Base-by-base conservation (phyloP, 2,888 invertebrate species). In the Lycaena phlaeas region DNA sequence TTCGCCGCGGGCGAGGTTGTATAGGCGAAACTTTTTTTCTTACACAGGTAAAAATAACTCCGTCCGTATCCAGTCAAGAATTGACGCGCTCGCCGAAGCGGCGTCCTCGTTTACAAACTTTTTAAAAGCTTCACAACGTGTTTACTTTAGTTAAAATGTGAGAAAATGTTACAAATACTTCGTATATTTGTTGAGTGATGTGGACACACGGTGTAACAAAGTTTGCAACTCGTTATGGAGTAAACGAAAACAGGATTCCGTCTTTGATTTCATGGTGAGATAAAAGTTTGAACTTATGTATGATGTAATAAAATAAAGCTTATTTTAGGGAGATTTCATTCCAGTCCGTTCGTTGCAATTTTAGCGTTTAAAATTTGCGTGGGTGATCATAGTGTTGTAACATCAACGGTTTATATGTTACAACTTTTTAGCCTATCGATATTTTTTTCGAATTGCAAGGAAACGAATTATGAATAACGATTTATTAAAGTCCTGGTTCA, bases 11-110 rank as follows among this genome's bases (percentile, higher is more conserved):
- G 36, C 39, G 64, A 61, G 64, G 56, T 53, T 61, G 56, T 59
- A 51, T 50, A 53, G 49, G 52, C 56, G 54, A 53, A 64, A 64
- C 63, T 62, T 75, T 77, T 81, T 78, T 76, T 71, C 69, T 63
- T 61, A 61, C 65, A 59, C 82, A 84, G 82, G 82, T 81, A 84
- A 81, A 82, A 56, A 53, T 53, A 53, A 51, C 58, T 59, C 53
- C 56, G 51, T 66, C 60, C 59, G 52, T 45, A 60, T 52, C 60
- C 74, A 82, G 81, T 82, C 62, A 64, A 70, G 72, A 70, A 59
- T 67, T 63, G 69, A 62, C 69, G 73, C 70, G 59, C 34, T 31
- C 49, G 56, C 47, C 45, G 48, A 46, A 42, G 54, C 61, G 54
- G 63, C 69, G 46, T 45, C 40, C 28, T 30, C 12, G 38, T 30